Evolutionary conservation across 2,888 invertebrate species (phyloP).

Genomic region (Leptura quadrifasciata): DNA sequence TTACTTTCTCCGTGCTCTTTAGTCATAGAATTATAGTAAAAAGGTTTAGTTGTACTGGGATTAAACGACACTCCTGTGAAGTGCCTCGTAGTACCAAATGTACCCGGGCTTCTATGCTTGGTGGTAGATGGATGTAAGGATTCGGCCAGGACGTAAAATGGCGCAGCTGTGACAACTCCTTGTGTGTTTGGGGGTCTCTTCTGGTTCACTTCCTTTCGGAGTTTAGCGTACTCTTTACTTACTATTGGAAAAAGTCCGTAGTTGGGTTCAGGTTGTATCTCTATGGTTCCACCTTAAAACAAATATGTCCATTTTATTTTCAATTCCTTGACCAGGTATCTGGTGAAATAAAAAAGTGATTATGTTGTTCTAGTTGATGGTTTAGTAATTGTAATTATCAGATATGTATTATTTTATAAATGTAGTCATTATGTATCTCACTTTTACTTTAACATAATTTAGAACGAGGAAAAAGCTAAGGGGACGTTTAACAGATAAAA

Average conservation of each 20-base stretch:
- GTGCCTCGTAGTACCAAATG: constrained; percentile 67
- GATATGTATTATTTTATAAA: too few species aligned
- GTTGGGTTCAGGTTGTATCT: constrained; percentile 75
- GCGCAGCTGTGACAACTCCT: constrained; percentile 55
- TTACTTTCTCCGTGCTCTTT: constrained; percentile 53
- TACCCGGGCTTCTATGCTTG: constrained; percentile 61
- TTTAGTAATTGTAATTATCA: too few species aligned
- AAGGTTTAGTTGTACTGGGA: constrained; percentile 62
- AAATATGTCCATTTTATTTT: background rate
- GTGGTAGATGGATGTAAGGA: constrained; percentile 54
- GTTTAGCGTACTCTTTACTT: constrained; percentile 76
- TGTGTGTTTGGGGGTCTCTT: constrained; percentile 45
- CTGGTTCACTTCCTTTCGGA: constrained; percentile 72
- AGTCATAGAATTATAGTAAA: constrained; percentile 43
- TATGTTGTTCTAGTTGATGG: too few species aligned
- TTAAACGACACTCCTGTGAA: constrained; percentile 59
- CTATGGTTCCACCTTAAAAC: constrained; percentile 75
- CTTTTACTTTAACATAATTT: too few species aligned
- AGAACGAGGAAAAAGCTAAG: too few species aligned
- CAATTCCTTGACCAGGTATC: background rate
- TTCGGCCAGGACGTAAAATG: constrained; percentile 67
- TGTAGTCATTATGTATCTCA: too few species aligned
- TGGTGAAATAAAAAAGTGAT: too few species aligned
- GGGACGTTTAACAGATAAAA: too few species aligned
- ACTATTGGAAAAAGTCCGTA: constrained; percentile 75